These are phyloP conservation scores for Palaemon carinicauda DNA, from an alignment of 1,140 invertebrate species.

Conservation along the genomic window DNA sequence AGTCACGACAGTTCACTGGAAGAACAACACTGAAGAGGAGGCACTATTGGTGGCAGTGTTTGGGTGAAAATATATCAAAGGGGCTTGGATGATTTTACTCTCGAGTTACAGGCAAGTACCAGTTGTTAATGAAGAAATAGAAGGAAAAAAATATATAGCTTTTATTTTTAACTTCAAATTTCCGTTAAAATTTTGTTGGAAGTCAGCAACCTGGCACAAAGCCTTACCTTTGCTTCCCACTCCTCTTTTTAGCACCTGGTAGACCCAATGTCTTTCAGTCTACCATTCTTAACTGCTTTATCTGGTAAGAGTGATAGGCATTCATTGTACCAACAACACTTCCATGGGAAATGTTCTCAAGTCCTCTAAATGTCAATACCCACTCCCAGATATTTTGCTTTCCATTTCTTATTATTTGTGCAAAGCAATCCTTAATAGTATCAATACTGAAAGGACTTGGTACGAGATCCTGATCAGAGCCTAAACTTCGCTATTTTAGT, in stretches of 20 bases:
- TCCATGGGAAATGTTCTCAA: constrained; percentile 15
- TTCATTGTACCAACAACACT: constrained; percentile 11
- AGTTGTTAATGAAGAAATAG: constrained; percentile 6
- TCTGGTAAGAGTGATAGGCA: constrained; percentile 18
- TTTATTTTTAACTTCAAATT: background rate
- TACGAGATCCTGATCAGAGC: background rate
- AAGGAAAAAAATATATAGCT: background rate
- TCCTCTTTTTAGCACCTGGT: constrained; percentile 34
- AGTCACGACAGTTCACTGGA: constrained; percentile 33
- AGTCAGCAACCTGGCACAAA: background rate
- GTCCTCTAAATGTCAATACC: constrained; percentile 4
- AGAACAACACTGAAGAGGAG: constrained; percentile 44
- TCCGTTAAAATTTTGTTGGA: background rate
- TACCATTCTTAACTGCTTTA: background rate
- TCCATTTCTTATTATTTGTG: background rate
- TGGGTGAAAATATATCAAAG: background rate
- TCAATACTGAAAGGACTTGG: constrained; percentile 22
- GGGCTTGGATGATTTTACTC: background rate
- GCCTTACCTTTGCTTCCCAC: background rate
- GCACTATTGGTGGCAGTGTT: constrained; percentile 54
- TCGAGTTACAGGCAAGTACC: constrained; percentile 42
- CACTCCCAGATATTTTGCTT: background rate
- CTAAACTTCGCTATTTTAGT: background rate
- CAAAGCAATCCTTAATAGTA: constrained; percentile 36
- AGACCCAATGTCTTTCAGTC: background rate